Evolutionary conservation across 23 tunicate genomes (phyloP), one percentile per base, ranked within the genome.

Genomic region (Trididemnum clinides): DNA sequence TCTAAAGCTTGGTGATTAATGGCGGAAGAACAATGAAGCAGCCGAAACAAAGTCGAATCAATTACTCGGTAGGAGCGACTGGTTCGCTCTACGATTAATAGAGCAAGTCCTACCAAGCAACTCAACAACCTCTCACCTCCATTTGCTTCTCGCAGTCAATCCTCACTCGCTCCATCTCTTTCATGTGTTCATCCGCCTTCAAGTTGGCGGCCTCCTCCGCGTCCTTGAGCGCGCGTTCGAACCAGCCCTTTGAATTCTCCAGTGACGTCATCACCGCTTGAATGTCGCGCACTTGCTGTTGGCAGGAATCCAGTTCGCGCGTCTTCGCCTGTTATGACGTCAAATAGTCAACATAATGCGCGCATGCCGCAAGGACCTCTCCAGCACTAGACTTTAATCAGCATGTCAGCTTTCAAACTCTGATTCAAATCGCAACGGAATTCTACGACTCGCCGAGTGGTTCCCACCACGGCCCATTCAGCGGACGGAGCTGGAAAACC

Each of bases 161-260:
- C 59, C 71, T 80, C 23, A 79, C 29, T 4, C 80, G 59, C 50
- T 92, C 86, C 22, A 92, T 28, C 35, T 29, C 39, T 29, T 84
- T 58, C 36, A 28, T 20, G 64, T 88, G 89, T 21, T 71, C 78
- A 18, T 29, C 63, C 28, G 84, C 27, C 26, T 64, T 80, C 6
- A 58, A 83, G 33, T 57, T 78, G 22, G 92, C 83, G 31, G 34
- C 34, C 33, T 79, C 71, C 51, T 92, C 97, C 26, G 89, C 92
- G 70, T 92, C 97, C 57, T 84, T 64, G 30, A 92, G 51, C 49
- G 97, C 97, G 1, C 97, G 88, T 80, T 92, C 97, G 71, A 92
- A 92, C 97, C 97, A 92, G 5, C 97, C 97, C 28, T 72, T 84
- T 0, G 97, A 92, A 70, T 80, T 88, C 57, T 92, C 97, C 71